phyloP scores from a whole-genome alignment of 2,113 vertebrate species.

The Tichodroma muraria region DNA sequence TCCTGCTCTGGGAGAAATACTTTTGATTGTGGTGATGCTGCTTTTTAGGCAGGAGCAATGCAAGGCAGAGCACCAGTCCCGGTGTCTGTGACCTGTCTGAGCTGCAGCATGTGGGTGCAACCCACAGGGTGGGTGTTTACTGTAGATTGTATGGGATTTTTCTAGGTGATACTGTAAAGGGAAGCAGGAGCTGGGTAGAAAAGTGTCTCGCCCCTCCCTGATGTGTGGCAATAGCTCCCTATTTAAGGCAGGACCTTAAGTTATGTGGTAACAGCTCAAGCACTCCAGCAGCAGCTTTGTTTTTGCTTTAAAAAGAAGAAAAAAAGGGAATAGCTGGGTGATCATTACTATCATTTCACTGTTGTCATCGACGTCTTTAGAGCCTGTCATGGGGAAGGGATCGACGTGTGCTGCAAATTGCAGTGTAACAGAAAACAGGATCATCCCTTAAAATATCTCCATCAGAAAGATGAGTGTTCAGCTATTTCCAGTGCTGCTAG shows the following conservation, averaged over 20 bases:
- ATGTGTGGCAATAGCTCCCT: not conserved
- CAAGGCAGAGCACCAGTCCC: not conserved
- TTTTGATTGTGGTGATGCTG: not conserved
- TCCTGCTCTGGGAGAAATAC: not conserved
- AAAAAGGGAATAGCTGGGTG: not conserved
- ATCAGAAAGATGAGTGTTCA: conserved; percentile 35
- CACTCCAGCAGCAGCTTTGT: not conserved
- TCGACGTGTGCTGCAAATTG: conserved; percentile 1
- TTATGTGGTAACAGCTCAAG: not conserved
- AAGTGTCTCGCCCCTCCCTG: not conserved
- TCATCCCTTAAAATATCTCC: conserved; percentile 17
- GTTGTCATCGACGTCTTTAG: not conserved
- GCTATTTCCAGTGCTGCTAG: conserved; percentile 24
- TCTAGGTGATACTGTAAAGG: not conserved
- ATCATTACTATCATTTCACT: not conserved
- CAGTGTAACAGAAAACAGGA: conserved; percentile 4
- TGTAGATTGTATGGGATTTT: not conserved
- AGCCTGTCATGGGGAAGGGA: not conserved
- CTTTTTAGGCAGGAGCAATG: not conserved
- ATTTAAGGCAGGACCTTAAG: not conserved
- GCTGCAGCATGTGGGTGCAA: not conserved
- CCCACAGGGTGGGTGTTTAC: not conserved
- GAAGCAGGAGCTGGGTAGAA: not conserved
- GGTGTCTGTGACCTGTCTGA: not conserved
- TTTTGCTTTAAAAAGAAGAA: not conserved